Evolutionary conservation across 2,888 invertebrate genomes (phyloP).

Genomic region (Drosophila barbarae): DNA sequence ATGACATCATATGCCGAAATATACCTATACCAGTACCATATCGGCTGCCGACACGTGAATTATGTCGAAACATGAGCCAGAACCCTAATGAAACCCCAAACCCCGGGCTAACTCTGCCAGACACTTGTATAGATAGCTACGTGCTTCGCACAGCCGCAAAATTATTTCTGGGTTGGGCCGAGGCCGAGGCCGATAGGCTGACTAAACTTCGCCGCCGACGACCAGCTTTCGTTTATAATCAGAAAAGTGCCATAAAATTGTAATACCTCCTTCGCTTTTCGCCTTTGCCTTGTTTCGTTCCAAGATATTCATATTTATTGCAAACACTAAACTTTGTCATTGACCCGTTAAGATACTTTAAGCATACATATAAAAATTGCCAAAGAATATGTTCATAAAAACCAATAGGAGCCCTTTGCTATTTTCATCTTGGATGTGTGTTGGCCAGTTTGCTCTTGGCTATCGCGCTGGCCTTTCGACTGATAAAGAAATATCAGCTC

Average conservation of each 20-base stretch:
- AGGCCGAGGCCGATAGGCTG: constrained; percentile 24
- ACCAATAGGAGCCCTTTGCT: constrained; percentile 41
- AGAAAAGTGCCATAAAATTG: constrained; percentile 47
- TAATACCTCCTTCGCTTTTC: constrained; percentile 35
- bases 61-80: constrained; percentile 48
- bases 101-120: constrained; percentile 24
- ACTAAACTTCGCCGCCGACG: constrained; percentile 29
- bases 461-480: constrained; percentile 29
- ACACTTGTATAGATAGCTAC: constrained; percentile 37
- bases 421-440: constrained; percentile 20
- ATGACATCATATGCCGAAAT: constrained; percentile 66
- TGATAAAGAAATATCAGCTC: constrained; percentile 56
- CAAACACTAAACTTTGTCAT: constrained; percentile 62
- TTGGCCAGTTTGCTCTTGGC: constrained; percentile 14
- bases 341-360: constrained; percentile 57
- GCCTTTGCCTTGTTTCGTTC: constrained; percentile 15
- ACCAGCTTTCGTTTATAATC: constrained; percentile 69
- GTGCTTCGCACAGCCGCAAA: constrained; percentile 32
- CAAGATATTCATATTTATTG: constrained; percentile 37
- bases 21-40: constrained; percentile 35
- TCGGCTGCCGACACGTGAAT: constrained; percentile 65
- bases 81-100: constrained; percentile 13
- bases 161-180: constrained; percentile 60
- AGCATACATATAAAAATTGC: neutral
- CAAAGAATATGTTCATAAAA: constrained; percentile 20